These are phyloP conservation scores for Tholera decimalis DNA, from an alignment of 2,888 invertebrate species.

Conservation along the genomic window DNA sequence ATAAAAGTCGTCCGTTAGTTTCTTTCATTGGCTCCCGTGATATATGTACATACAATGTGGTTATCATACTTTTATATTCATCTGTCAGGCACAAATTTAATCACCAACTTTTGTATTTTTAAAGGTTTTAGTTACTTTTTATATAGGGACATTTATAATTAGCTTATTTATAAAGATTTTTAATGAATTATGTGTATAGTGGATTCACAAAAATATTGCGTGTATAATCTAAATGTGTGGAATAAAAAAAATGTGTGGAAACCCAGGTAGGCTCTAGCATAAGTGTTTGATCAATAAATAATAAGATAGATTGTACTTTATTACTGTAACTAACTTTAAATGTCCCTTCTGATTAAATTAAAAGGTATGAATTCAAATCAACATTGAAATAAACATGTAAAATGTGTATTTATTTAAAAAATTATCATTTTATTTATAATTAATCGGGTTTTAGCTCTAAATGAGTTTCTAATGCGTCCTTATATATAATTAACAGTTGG, in stretches of 20 bases:
- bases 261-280: conserved; percentile 11
- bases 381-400: conserved; percentile 57
- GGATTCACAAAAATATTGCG: conserved; percentile 53
- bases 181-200: conserved; percentile 42
- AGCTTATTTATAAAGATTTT: conserved; percentile 31
- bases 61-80: conserved; percentile 59
- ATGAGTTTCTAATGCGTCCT: conserved; percentile 66
- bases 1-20: conserved; percentile 60
- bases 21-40: conserved; percentile 54
- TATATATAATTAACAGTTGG: conserved; percentile 80
- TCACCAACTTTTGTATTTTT: conserved; percentile 65
- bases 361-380: conserved; percentile 51
- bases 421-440: conserved; percentile 59
- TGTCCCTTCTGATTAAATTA: conserved; percentile 54
- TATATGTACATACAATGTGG: conserved; percentile 67
- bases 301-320: conserved; percentile 51
- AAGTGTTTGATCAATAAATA: conserved; percentile 38
- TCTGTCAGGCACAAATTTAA: conserved; percentile 73
- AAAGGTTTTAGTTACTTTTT: conserved; percentile 44
- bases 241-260: conserved; percentile 3
- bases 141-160: conserved; percentile 65
- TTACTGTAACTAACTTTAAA: conserved; percentile 52
- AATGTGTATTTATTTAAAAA: conserved; percentile 55
- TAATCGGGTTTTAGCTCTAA: conserved; percentile 55
- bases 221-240: conserved; percentile 36